Evolutionary conservation across 2,797 vertebrate genomes (phyloP), one percentile per base, ranked within the genome.

Genomic region (Gallirallus australis): DNA sequence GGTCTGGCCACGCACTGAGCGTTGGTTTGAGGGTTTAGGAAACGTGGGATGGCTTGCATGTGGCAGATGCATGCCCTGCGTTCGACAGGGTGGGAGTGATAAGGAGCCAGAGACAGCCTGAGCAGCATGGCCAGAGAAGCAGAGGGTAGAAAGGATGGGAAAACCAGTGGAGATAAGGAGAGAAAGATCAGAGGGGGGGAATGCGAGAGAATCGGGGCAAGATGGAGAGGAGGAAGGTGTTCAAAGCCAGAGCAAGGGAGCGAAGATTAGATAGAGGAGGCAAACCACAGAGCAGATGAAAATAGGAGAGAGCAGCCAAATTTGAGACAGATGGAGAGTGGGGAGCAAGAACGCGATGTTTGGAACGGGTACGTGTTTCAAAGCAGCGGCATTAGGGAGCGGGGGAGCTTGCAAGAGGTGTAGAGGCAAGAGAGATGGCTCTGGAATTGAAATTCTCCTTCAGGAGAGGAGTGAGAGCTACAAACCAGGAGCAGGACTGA

Each of bases 251-350:
- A 91, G 92, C 75, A 56, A 77, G 93, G 86, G 94, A 94, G 63
- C 13, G 75, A 84, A 76, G 92, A 86, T 79, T 40, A 69, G 86
- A 69, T 13, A 79, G 82, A 87, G 68, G 86, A 96, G 93, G 61
- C 33, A 72, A 95, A 90, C 56, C 63, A 79, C 4, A 3, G 95
- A 96, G 86, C 92, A 94, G 90, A 84, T 77, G 86, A 93, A 88
- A 95, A 84, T 57, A 84, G 91, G 76, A 95, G 82, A 83, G 93
- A 95, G 82, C 96, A 93, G 94, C 91, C 91, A 90, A 86, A 90
- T 76, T 82, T 79, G 85, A 96, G 93, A 89, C 96, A 97, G 94
- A 97, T 96, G 96, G 96, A 96, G 95, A 96, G 95, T 90, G 94
- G 94, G 96, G 96, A 94, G 95, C 76, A 87, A 11, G 91, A 89